phyloP scores from a whole-genome alignment of 30 jellyfish, hydroid and myxozoan species.

The Chrysaora quinquecirrha region DNA sequence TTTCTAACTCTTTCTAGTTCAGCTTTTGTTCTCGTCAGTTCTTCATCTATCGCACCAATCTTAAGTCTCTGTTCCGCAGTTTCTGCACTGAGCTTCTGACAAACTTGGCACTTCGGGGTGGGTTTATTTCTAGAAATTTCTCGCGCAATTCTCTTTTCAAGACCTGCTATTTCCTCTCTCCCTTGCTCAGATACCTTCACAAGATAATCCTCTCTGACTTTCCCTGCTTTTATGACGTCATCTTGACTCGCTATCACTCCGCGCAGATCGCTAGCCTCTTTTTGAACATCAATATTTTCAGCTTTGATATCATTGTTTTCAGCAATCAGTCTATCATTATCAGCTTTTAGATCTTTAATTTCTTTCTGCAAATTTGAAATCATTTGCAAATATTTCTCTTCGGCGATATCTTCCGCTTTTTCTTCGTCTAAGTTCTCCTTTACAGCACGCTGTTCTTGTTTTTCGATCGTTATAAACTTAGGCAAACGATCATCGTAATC shows the following conservation, averaged over 20 bases:
- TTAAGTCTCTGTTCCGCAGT: background rate
- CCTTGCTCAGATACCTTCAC: conserved; percentile 16
- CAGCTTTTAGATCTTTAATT: background rate
- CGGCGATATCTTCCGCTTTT: background rate
- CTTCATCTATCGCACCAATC: background rate
- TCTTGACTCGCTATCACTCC: conserved; percentile 18
- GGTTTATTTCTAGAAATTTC: background rate
- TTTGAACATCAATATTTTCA: background rate
- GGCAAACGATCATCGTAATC: background rate
- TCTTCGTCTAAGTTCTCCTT: background rate
- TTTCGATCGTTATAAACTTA: background rate
- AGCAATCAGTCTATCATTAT: background rate
- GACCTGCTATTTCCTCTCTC: background rate
- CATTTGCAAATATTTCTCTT: background rate
- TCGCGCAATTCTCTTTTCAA: conserved; percentile 28
- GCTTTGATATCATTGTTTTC: background rate
- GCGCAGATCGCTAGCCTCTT: background rate
- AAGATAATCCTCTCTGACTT: conserved; percentile 36
- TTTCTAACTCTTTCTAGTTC: background rate
- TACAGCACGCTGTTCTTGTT: background rate
- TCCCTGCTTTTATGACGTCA: conserved; percentile 24
- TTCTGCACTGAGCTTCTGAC: background rate
- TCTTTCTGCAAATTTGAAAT: conserved; percentile 10
- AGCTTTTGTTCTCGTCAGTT: background rate
- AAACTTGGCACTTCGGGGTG: conserved; percentile 9